Evolutionary conservation across 1,140 invertebrate species (phyloP).

Genomic region (Megalopta genalis): DNA sequence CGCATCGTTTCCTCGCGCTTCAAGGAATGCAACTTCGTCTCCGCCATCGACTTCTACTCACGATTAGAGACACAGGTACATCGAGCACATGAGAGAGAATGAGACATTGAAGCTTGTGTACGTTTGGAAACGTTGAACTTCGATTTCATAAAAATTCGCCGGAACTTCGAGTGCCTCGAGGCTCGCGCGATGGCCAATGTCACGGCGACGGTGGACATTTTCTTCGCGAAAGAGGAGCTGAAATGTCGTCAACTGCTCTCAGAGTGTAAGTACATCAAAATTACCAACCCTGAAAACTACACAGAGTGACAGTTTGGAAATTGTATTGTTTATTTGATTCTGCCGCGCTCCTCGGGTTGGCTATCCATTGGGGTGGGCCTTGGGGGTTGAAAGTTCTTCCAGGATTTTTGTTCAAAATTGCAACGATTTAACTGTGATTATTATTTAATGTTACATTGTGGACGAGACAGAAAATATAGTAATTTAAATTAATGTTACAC

Average conservation of each 20-base stretch:
- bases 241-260: conserved; percentile 44
- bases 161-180: neutral
- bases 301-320: no score
- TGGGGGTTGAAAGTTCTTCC: no score
- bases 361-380: no score
- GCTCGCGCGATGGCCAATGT: neutral
- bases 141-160: neutral
- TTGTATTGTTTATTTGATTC: no score
- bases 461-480: no score
- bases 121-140: neutral
- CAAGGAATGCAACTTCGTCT: neutral
- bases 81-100: neutral
- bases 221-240: conserved; percentile 26
- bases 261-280: conserved; percentile 21
- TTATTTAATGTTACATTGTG: no score
- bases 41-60: neutral
- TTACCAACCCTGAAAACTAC: neutral
- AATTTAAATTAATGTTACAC: no score
- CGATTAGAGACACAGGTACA: neutral
- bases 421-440: no score
- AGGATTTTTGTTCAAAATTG: no score
- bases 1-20: neutral
- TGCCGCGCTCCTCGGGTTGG: no score
- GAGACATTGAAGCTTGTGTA: neutral
- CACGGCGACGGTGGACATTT: conserved; percentile 14